phyloP scores from a whole-genome alignment of 1,140 invertebrate species.

The Gyrodactylus bullatarudis region DNA sequence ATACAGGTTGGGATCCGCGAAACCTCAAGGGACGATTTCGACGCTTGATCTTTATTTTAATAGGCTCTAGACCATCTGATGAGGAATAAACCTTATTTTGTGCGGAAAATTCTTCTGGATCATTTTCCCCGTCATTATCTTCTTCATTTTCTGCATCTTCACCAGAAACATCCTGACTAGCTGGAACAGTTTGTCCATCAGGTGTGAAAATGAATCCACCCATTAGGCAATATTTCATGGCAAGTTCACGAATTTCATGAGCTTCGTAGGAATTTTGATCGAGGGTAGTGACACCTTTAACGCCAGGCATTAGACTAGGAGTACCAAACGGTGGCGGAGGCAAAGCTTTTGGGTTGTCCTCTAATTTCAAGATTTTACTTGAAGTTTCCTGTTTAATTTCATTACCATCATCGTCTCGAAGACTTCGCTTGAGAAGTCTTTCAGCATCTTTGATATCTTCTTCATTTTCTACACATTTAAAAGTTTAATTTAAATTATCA shows the following conservation, averaged over 20 bases:
- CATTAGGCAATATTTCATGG: background rate
- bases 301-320: background rate
- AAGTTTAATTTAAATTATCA: background rate
- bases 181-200: background rate
- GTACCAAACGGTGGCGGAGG: background rate
- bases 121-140: too few relatives aligned
- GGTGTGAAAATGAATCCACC: background rate
- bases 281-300: background rate
- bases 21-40: conserved; percentile 25
- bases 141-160: background rate
- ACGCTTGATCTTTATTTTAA: background rate
- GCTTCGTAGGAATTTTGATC: background rate
- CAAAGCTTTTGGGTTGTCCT: background rate
- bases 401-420: background rate
- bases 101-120: background rate
- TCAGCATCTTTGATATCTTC: background rate
- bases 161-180: background rate
- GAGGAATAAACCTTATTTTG: background rate
- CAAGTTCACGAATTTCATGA: background rate
- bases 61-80: background rate
- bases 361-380: background rate
- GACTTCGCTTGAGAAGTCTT: background rate
- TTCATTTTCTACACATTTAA: background rate
- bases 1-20: conserved; percentile 77
- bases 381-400: background rate